Percentiles rank a stretch among this genome's conserved stretches.
phyloP scores from a whole-genome alignment of 2,888 invertebrate genomes.

The Brachyopa scutellaris region DNA sequence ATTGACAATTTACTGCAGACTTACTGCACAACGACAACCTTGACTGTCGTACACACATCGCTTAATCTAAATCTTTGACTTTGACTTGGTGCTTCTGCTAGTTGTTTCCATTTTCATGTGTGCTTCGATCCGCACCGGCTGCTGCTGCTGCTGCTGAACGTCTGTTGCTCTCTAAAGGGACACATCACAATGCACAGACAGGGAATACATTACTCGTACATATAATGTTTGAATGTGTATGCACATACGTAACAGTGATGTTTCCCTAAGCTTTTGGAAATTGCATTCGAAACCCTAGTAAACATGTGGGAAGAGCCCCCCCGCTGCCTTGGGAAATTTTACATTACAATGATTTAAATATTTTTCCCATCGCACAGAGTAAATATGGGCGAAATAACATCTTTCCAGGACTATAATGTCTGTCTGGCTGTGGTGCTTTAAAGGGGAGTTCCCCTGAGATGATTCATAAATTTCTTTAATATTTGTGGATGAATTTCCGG shows the following conservation, averaged over 20 bases:
- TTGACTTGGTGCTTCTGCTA: constrained; percentile 24
- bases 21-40: constrained; percentile 43
- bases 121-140: constrained; percentile 11
- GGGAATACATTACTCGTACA: constrained; percentile 36
- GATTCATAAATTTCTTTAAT: constrained; percentile 30
- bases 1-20: constrained; percentile 51
- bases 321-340: constrained; percentile 2
- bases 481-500: constrained; percentile 28
- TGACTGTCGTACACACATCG: constrained; percentile 27
- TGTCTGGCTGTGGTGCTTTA: not conserved
- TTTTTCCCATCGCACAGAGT: constrained; percentile 49
- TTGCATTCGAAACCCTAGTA: constrained; percentile 12
- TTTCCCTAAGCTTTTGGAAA: constrained; percentile 4
- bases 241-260: not conserved
- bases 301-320: constrained; percentile 29
- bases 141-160: not conserved
- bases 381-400: constrained; percentile 24
- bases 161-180: not conserved
- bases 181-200: constrained; percentile 13
- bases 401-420: not conserved
- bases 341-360: constrained; percentile 59
- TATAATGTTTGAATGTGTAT: not conserved
- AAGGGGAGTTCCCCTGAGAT: not conserved
- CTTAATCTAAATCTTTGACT: constrained; percentile 44
- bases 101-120: constrained; percentile 1